phyloP scores from a whole-genome alignment of 1,140 invertebrate genomes.

The Cydia amplana region DNA sequence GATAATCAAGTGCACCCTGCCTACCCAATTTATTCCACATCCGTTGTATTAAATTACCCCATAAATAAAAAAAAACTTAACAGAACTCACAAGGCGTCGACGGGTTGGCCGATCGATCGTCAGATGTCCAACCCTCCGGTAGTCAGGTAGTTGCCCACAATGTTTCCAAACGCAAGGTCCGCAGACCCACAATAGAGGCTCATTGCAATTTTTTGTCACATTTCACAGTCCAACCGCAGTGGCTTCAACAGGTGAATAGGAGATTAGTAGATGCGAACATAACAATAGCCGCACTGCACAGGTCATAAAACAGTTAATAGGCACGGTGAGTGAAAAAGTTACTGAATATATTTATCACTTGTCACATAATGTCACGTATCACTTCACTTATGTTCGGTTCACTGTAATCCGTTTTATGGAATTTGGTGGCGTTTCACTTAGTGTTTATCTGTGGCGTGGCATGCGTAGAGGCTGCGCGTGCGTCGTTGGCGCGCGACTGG shows the following conservation, averaged over 20 bases:
- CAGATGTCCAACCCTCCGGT: conserved; percentile 57
- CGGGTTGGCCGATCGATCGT: conserved; percentile 59
- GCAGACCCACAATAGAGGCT: conserved; percentile 54
- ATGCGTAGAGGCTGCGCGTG: conserved; percentile 57
- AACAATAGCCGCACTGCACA: conserved; percentile 71
- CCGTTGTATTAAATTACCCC: conserved; percentile 72
- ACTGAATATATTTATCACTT: conserved; percentile 46
- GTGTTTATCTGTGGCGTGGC: conserved; percentile 50
- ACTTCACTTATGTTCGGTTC: conserved; percentile 50
- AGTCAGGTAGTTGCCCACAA: conserved; percentile 71
- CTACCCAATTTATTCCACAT: conserved; percentile 77
- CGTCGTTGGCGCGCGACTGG: conserved; percentile 64
- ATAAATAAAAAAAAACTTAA: conserved; percentile 54
- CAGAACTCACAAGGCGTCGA: conserved; percentile 65
- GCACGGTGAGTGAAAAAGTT: conserved; percentile 51
- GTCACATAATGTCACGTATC: conserved; percentile 33
- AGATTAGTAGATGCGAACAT: conserved; percentile 69
- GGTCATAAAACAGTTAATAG: conserved; percentile 72
- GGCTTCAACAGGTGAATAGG: conserved; percentile 71
- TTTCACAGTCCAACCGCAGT: conserved; percentile 73
- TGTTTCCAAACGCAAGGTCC: conserved; percentile 67
- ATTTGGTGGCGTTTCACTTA: conserved; percentile 41
- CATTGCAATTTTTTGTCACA: conserved; percentile 77
- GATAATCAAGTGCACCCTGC: conserved; percentile 62
- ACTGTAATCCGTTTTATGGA: conserved; percentile 69